These are phyloP conservation scores for Arbacia lixula DNA, from an alignment of 53 echinoderm and acorn worm genomes.

Conservation along the genomic window DNA sequence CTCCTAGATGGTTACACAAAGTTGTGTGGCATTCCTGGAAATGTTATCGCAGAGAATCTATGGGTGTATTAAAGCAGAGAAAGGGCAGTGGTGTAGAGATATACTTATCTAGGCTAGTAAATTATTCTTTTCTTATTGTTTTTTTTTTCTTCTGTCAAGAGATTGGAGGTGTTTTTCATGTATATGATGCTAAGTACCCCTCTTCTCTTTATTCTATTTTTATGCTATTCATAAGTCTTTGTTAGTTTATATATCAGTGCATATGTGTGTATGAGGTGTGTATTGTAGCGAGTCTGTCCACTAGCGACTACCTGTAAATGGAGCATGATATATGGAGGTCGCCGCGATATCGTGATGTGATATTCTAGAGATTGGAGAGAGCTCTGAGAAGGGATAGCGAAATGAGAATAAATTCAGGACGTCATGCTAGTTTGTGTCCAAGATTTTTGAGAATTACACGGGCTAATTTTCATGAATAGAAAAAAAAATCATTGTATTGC, in stretches of 20 bases:
- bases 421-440: neutral
- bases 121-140: slow-evolving; percentile 34
- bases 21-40: slow-evolving; percentile 9
- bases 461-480: neutral
- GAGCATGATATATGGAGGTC: neutral
- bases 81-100: slow-evolving; percentile 17
- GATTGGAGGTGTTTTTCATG: neutral
- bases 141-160: slow-evolving; percentile 20
- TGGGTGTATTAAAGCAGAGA: slow-evolving; percentile 16
- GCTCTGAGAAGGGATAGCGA: neutral
- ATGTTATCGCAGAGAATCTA: slow-evolving; percentile 6
- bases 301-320: neutral
- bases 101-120: slow-evolving; percentile 34
- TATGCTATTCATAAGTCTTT: slow-evolving; percentile 33
- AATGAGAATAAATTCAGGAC: neutral
- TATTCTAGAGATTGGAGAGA: neutral
- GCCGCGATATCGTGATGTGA: neutral
- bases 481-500: no score
- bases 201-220: slow-evolving; percentile 10
- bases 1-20: neutral
- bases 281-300: slow-evolving; percentile 12
- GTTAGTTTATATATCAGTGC: slow-evolving; percentile 5
- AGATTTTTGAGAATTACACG: neutral
- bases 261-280: slow-evolving; percentile 16
- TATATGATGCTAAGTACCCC: slow-evolving; percentile 6